Evolutionary conservation across 2,888 invertebrate species (phyloP), one percentile per base, ranked within the genome.

Genomic region (Imbricaverruca yamaguchii): DNA sequence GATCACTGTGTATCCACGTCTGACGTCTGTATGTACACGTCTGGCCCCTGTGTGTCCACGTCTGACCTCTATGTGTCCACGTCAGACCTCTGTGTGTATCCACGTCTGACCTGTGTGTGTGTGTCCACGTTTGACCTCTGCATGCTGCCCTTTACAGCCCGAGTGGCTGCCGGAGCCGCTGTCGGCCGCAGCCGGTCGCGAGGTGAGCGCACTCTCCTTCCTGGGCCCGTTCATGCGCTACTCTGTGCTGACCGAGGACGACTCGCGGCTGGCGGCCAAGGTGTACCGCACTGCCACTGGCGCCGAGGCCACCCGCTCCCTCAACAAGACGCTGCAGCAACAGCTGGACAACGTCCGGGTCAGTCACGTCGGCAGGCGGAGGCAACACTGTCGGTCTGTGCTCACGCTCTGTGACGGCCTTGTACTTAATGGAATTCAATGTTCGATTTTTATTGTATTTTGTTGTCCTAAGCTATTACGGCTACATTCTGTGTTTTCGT

Each of bases 181-280:
- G 84, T 93, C 94, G 2, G 91, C 91, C 63, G 93, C 93, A 11
- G 90, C 90, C 0, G 98, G 98, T 0, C 90, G 96, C 74, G 98
- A 98, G 88, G 90, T 97, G 82, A 92, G 94, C 0, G 90, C 92
- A 81, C 92, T 93, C 80, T 94, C 95, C 82, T 95, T 92, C 86
- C 90, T 99, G 12, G 97, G 97, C 23, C 95, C 97, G 0, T 97
- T 98, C 88, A 90, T 98, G 84, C 92, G 93, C 15, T 92, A 97
- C 0, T 97, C 97, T 0, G 91, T 97, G 3, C 96, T 97, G 87
- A 95, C 94, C 65, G 97, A 98, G 86, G 97, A 97, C 87, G 94
- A 95, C 87, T 94, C 93, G 0, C 92, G 93, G 84, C 91, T 96
- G n/a, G 94, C 94, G 0, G 94, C 95, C 85, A 92, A 91, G 83